Conservation (phyloP, 2,888 invertebrate genomes). For the Eupithecia insigniata region DNA sequence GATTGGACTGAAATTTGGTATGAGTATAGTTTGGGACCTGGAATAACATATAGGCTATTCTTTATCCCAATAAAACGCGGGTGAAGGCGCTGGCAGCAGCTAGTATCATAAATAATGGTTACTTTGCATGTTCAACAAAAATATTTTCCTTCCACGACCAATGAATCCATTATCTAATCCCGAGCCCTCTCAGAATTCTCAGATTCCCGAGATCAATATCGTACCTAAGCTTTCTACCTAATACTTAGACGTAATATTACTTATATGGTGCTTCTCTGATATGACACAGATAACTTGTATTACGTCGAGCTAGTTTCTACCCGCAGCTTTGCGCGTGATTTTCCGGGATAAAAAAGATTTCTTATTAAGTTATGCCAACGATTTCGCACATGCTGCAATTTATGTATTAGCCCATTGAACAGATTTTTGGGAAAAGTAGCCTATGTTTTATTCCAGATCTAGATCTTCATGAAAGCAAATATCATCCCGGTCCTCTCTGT, state of each 20-base stretch:
- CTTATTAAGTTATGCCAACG: no score
- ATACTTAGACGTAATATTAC: neutral
- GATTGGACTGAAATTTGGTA: no score
- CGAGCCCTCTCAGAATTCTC: constrained; percentile 31
- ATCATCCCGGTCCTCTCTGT: no score
- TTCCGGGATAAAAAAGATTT: neutral
- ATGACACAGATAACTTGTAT: neutral
- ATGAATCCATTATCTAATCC: constrained; percentile 35
- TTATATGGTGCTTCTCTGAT: neutral
- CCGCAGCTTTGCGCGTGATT: neutral
- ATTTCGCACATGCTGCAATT: no score
- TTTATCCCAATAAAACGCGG: no score
- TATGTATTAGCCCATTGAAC: no score
- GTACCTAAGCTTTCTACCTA: constrained; percentile 11
- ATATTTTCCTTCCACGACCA: constrained; percentile 25
- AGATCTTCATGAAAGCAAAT: no score
- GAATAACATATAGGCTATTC: no score
- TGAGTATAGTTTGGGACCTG: no score
- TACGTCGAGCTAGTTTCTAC: neutral
- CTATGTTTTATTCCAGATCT: no score
- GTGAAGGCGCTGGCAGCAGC: no score
- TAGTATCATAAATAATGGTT: constrained; percentile 2
- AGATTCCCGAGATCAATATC: constrained; percentile 39
- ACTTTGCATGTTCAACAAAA: neutral
- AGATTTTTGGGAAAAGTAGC: no score